Evolutionary conservation across 2,113 vertebrate species (phyloP), one percentile per base, ranked within the genome.

Genomic region (Pseudopodoces humilis): DNA sequence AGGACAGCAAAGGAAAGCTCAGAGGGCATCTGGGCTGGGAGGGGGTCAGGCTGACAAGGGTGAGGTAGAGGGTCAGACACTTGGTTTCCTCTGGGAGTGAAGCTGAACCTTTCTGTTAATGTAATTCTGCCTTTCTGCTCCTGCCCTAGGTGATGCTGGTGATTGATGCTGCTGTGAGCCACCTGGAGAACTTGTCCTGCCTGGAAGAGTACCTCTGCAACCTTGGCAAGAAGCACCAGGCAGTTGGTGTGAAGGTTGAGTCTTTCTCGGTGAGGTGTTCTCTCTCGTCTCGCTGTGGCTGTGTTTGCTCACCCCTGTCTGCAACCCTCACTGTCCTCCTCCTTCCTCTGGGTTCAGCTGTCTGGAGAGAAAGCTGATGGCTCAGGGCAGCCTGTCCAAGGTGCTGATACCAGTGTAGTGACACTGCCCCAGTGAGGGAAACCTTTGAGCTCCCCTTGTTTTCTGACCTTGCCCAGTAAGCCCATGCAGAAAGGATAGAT

Each of bases 131-230:
- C 17, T 76, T 79, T 60, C 11, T 86, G 74, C 21, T 79, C 44
- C 78, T 88, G 35, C 90, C 1, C 64, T 55, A 99, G 99, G 99
- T 99, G 83, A 99, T 99, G 99, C 96, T 99, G 22, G 99, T 99
- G 94, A 99, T 99, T 1, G 99, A 99, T 49, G 98, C 99, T 7
- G 99, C 99, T 4, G 99, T 99, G 92, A 99, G 96, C 96, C 98
- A 99, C 64, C 96, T 99, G 92, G 99, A 99, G 55, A 98, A 99
- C 96, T 97, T 99, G 83, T 98, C 98, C 60, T 97, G 98, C 17
- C 95, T 99, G 97, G 98, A 99, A 70, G 99, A 99, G 43, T 99
- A 99, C 94, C 98, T 99, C 81, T 97, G 98, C 53, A 97, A 98
- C 95, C 97, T 99, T 6, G 99, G 99, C 83, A 98, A 97, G 96